Conservation (phyloP, 2,797 vertebrate genomes). For the Falco cherrug region DNA sequence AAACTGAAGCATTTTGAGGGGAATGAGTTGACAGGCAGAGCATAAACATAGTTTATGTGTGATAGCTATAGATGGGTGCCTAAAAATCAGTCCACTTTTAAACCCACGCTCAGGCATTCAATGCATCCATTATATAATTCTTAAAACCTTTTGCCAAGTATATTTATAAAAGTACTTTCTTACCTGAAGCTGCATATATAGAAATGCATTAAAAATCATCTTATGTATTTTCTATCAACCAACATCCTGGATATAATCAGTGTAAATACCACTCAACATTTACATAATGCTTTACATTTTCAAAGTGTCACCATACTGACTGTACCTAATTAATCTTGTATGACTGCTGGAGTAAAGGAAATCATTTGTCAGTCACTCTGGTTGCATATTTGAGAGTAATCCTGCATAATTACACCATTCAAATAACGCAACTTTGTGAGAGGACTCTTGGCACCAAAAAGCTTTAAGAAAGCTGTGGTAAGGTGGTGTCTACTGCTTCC, state of each 20-base stretch:
- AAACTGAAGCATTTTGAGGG: not conserved
- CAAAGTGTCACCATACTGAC: not conserved
- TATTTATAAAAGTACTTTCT: not conserved
- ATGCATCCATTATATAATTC: not conserved
- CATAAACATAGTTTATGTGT: not conserved
- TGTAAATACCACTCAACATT: constrained; percentile 15
- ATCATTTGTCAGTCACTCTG: not conserved
- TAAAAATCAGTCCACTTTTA: not conserved
- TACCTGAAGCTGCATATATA: not conserved
- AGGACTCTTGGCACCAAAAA: not conserved
- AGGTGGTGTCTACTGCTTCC: not conserved
- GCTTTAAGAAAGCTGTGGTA: not conserved
- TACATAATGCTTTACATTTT: not conserved
- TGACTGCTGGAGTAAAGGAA: constrained; percentile 14
- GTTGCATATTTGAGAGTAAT: constrained; percentile 36
- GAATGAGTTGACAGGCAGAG: not conserved
- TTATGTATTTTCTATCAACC: not conserved
- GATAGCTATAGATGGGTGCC: not conserved
- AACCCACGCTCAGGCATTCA: not conserved
- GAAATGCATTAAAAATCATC: not conserved
- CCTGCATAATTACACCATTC: not conserved
- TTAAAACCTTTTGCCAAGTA: not conserved
- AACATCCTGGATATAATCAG: constrained; percentile 20
- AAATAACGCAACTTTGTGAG: not conserved
- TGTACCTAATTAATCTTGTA: constrained; percentile 19